Evolutionary conservation across 2,888 invertebrate genomes (phyloP).

Genomic region (Dinocampus coccinellae): DNA sequence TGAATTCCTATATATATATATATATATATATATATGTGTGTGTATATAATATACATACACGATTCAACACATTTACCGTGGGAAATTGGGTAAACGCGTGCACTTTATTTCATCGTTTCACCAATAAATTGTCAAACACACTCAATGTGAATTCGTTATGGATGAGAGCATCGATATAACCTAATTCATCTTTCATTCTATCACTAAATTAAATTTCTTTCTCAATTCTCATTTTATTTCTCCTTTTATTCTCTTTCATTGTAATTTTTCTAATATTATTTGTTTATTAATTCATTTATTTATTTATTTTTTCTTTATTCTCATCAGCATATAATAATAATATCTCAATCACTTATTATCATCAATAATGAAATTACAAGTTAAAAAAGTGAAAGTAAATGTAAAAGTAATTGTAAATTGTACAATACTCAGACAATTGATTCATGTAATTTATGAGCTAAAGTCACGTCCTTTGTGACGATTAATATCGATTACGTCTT

Average conservation of each 20-base stretch:
- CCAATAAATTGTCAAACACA: not conserved
- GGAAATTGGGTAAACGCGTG: constrained; percentile 37
- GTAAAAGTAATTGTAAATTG: no score
- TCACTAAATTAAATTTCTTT: no score
- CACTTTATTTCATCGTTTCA: constrained; percentile 22
- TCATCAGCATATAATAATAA: no score
- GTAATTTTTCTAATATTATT: no score
- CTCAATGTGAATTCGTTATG: not conserved
- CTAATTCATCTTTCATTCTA: not conserved
- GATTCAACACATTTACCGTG: constrained; percentile 30
- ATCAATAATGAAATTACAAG: no score
- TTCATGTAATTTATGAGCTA: constrained; percentile 27
- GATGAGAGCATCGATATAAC: no score
- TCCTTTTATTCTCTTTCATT: no score
- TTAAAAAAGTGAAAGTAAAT: no score
- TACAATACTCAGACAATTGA: constrained; percentile 28
- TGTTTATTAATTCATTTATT: no score
- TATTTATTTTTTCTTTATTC: no score
- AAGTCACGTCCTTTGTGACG: constrained; percentile 27
- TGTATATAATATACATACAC: not conserved
- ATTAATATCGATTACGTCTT: constrained; percentile 25
- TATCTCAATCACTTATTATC: no score
- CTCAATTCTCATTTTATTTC: no score
- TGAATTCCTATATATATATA: not conserved
- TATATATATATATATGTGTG: not conserved